These are phyloP conservation scores for Sesamia inferens DNA, from an alignment of 2,888 invertebrate genomes.

Conservation along the genomic window DNA sequence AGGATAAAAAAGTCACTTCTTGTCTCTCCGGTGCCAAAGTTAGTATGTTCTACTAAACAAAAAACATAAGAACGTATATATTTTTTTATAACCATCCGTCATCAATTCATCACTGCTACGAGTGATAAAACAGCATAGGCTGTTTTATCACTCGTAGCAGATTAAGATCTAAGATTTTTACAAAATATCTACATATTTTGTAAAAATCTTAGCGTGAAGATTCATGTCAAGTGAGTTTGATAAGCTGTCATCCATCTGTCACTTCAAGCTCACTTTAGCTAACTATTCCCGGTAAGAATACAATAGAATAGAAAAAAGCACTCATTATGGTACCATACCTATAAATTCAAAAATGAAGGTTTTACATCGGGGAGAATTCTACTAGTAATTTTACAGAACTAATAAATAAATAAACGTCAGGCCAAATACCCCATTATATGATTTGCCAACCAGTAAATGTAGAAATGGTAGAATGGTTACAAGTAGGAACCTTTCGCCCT, in stretches of 20 bases:
- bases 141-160: no score
- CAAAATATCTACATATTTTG: no score
- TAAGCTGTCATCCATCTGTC: neutral
- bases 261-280: neutral
- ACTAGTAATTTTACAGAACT: no score
- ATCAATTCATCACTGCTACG: neutral
- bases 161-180: no score
- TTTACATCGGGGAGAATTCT: no score
- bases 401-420: neutral
- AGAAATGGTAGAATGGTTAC: neutral
- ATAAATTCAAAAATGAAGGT: no score
- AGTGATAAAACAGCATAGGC: neutral
- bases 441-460: slow-evolving; percentile 1
- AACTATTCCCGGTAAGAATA: no score
- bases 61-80: neutral
- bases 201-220: neutral
- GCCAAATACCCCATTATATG: neutral
- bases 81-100: no score
- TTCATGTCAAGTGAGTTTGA: neutral
- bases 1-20: neutral
- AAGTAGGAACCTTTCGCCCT: slow-evolving; percentile 15
- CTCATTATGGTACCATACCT: no score
- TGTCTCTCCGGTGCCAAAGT: neutral
- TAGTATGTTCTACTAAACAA: neutral
- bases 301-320: no score